Conservation (phyloP, 2,797 vertebrate genomes). For the Cynopterus sphinx region DNA sequence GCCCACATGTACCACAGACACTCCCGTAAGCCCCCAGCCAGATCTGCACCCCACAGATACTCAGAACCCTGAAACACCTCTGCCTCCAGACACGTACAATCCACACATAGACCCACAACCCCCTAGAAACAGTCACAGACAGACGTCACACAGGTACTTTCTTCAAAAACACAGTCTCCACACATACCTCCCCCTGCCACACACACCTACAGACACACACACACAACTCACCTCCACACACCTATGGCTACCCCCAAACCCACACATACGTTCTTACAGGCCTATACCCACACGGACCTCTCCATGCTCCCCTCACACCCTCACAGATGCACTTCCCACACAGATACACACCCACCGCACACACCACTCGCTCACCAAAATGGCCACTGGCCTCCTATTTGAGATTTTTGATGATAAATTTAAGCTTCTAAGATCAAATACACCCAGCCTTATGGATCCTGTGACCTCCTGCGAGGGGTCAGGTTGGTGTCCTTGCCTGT, state of each 20-base stretch:
- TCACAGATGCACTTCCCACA: background rate
- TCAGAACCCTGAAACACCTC: background rate
- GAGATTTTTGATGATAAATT: background rate
- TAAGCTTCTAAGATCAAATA: background rate
- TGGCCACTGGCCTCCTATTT: background rate
- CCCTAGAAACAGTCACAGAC: background rate
- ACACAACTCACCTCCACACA: background rate
- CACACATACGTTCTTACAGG: background rate
- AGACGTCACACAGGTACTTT: background rate
- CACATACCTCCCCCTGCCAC: too few relatives aligned
- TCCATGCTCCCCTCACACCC: background rate
- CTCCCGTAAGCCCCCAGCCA: background rate
- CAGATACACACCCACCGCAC: background rate
- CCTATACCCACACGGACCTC: background rate
- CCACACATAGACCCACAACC: background rate
- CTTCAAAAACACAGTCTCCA: background rate
- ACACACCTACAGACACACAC: background rate
- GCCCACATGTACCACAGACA: background rate
- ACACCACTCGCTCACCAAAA: background rate
- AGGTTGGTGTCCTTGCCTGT: background rate
- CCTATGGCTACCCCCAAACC: background rate
- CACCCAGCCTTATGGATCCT: background rate
- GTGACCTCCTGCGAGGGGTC: background rate
- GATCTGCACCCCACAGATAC: background rate
- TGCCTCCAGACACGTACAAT: background rate